phyloP scores from a whole-genome alignment of 37 sponge, comb jelly and placozoan genomes.

The Halisarca cf. caerulea region DNA sequence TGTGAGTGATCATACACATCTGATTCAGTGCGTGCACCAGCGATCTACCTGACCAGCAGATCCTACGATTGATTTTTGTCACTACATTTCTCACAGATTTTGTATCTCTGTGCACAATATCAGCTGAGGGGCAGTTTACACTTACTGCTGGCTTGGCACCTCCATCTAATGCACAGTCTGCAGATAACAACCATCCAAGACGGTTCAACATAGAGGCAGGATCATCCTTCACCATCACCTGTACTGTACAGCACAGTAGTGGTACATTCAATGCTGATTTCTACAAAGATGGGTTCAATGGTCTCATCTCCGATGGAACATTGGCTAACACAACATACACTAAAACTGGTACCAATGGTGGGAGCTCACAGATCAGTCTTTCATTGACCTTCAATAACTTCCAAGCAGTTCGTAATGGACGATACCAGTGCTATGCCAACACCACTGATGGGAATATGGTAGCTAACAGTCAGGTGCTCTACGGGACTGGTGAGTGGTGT shows the following conservation, averaged over 20 bases:
- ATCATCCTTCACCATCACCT: constrained; percentile 3
- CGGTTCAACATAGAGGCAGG: neutral
- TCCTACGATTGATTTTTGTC: no score
- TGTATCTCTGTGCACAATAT: neutral
- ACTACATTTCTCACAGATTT: no score
- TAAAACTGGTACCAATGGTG: neutral
- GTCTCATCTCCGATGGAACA: neutral
- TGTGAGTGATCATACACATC: no score
- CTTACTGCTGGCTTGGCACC: neutral
- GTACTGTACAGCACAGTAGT: neutral
- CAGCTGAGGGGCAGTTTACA: no score
- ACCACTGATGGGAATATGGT: neutral
- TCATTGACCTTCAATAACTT: neutral
- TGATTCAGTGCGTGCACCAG: no score
- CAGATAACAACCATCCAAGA: neutral
- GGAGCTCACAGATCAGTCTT: neutral
- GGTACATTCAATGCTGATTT: neutral
- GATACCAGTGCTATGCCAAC: neutral
- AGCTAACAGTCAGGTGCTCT: neutral
- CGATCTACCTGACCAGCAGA: no score
- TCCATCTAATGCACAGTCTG: neutral
- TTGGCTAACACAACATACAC: neutral
- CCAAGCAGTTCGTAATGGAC: neutral
- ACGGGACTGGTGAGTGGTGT: constrained; percentile 4
- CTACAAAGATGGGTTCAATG: neutral